Percentiles rank a stretch among this genome's conserved stretches.
phyloP scores from a whole-genome alignment of 2,113 vertebrate genomes.

The Forbesichthys agassizii region DNA sequence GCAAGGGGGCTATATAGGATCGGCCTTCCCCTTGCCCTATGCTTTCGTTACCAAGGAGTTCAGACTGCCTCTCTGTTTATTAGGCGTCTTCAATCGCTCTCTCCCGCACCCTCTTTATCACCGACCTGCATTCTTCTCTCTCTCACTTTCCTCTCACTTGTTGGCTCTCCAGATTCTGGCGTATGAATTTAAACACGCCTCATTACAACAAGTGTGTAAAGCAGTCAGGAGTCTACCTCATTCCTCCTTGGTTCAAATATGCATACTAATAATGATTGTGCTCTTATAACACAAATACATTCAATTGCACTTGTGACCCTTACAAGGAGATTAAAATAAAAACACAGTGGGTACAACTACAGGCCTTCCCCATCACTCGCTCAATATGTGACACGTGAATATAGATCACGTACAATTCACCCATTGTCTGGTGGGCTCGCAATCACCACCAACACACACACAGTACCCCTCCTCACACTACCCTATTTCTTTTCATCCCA shows the following conservation, averaged over 20 bases:
- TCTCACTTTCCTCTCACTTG: slow-evolving; percentile 7
- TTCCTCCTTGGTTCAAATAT: neutral
- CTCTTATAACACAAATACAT: too few relatives aligned
- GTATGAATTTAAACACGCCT: slow-evolving; percentile 33
- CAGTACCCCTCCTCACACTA: slow-evolving; percentile 46
- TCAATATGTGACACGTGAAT: slow-evolving; percentile 65
- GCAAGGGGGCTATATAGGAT: slow-evolving; percentile 56
- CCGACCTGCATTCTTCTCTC: neutral
- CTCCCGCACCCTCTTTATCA: neutral
- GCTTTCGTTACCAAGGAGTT: slow-evolving; percentile 77
- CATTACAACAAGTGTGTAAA: slow-evolving; percentile 6
- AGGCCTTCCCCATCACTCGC: neutral
- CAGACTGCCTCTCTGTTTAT: slow-evolving; percentile 56
- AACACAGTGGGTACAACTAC: too few relatives aligned
- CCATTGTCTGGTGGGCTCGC: slow-evolving; percentile 59
- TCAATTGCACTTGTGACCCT: too few relatives aligned
- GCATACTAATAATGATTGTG: too few relatives aligned
- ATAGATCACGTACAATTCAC: slow-evolving; percentile 69
- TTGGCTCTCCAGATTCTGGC: slow-evolving; percentile 15
- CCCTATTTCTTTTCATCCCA: slow-evolving; percentile 74
- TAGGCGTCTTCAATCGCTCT: slow-evolving; percentile 49
- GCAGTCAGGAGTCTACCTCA: neutral
- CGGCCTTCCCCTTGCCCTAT: slow-evolving; percentile 67
- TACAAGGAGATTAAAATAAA: too few relatives aligned
- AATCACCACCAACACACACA: slow-evolving; percentile 44